Base-by-base conservation (phyloP, 2,113 vertebrate species). In the Macroglossus sobrinus region DNA sequence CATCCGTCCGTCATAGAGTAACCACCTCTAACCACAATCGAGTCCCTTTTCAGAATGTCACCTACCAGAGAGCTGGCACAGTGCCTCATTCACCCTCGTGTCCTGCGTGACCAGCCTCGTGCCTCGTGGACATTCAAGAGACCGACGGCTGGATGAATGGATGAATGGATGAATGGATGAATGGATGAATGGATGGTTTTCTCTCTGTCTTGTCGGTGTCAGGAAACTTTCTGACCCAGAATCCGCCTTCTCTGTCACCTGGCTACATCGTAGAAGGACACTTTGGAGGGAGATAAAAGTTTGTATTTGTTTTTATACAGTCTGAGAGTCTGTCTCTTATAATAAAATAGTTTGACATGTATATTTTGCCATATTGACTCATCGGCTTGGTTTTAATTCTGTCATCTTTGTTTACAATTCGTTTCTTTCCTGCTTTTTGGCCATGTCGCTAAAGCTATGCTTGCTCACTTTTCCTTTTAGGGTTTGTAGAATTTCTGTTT, bases 31-130 rank as follows among this genome's bases (percentile, higher is more conserved):
- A 24, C 35, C 12, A 43, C 0, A 0, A 8, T 26, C 16, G n/a
- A 1, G 4, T 5, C 30, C 38, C 33, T 84, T 11, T 45, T 14
- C 13, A 16, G 33, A 59, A 76, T 3, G 33, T 19, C 82, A 63
- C 22, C 33, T 43, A 16, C 15, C 12, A 0, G 0, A 71, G 43
- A 85, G 15, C 7, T 22, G n/a, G 71, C 4, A 1, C 1, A 16
- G 11, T 7, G 2, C 35, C 38, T 15, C 11, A 0, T 7, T 21
- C 74, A 12, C n/a, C 30, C 0, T 10, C 1, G 0, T 0, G 4
- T 15, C 21, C 38, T 12, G 38, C 21, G 19, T 35, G 26, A 15
- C 35, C 57, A 68, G 3, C 28, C 12, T 80, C 12, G 1, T 1
- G 43, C 5, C 66, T n/a, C 1, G 0, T 1, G 15, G 38, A 16